These are phyloP conservation scores for Cathartes aura DNA, from an alignment of 2,113 vertebrate species.

Conservation along the genomic window DNA sequence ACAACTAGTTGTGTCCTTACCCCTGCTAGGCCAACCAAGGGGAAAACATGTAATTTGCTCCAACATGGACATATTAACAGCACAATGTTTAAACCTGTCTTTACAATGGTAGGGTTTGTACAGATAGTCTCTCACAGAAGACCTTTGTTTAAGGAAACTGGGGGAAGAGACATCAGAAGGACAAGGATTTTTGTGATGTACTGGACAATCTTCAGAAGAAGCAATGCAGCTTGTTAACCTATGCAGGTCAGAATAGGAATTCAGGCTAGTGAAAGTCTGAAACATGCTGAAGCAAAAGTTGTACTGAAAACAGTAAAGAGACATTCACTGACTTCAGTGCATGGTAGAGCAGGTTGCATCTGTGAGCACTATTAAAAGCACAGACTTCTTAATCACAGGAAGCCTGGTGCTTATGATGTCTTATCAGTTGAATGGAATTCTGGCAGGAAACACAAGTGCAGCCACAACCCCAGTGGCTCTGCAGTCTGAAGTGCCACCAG, in stretches of 20 bases:
- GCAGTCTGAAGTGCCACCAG: not conserved
- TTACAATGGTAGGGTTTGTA: not conserved
- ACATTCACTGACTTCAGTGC: not conserved
- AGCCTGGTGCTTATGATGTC: not conserved
- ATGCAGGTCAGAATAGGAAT: not conserved
- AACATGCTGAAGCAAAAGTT: not conserved
- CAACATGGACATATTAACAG: not conserved
- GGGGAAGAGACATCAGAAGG: not conserved
- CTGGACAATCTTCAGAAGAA: not conserved
- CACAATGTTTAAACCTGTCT: not conserved
- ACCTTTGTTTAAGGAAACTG: not conserved
- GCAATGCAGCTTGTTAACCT: not conserved
- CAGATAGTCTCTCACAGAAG: not conserved
- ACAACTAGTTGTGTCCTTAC: not conserved
- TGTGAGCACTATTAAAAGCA: not conserved
- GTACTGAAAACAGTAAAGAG: not conserved
- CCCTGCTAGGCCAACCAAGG: not conserved
- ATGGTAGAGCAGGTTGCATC: rapidly evolving
- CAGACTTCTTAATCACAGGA: not conserved
- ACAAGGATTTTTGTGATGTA: not conserved
- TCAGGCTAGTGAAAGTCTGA: not conserved
- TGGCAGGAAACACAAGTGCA: not conserved
- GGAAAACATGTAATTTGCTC: not conserved
- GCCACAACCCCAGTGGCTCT: not conserved
- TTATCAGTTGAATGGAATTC: not conserved